Conservation (phyloP, 2,888 invertebrate species). For the Endotricha flammealis region DNA sequence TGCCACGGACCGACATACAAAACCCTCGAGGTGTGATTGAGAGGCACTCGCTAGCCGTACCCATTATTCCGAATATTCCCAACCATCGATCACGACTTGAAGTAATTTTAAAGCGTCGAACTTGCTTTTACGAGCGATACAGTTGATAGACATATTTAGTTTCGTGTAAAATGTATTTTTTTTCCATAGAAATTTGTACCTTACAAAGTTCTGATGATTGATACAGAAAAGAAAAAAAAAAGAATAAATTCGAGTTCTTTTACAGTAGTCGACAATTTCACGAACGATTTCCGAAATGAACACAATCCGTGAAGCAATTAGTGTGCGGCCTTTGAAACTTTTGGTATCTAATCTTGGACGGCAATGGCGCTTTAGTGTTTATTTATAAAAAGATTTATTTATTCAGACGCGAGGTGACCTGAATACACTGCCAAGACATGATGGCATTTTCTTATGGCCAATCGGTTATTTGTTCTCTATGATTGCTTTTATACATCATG, state of each 20-base stretch:
- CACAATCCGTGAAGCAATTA: constrained; percentile 41
- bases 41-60: constrained; percentile 36
- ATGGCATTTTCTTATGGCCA: too few relatives aligned
- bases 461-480: too few relatives aligned
- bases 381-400: constrained; percentile 73
- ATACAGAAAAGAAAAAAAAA: too few relatives aligned
- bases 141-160: constrained; percentile 36
- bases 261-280: background rate
- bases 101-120: constrained; percentile 47
- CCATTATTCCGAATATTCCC: constrained; percentile 66
- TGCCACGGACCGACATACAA: constrained; percentile 49
- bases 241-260: constrained; percentile 4
- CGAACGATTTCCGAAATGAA: constrained; percentile 14
- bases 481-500: too few relatives aligned
- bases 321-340: constrained; percentile 38
- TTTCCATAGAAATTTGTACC: constrained; percentile 26
- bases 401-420: constrained; percentile 67
- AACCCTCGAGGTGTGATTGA: constrained; percentile 63
- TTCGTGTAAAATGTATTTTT: constrained; percentile 38
- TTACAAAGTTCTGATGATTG: constrained; percentile 23
- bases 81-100: constrained; percentile 59
- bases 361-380: constrained; percentile 43
- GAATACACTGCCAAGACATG: constrained; percentile 59
- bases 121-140: constrained; percentile 26
- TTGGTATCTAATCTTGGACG: too few relatives aligned